Evolutionary conservation across 1,140 invertebrate species (phyloP).

Genomic region (Nephotettix cincticeps): DNA sequence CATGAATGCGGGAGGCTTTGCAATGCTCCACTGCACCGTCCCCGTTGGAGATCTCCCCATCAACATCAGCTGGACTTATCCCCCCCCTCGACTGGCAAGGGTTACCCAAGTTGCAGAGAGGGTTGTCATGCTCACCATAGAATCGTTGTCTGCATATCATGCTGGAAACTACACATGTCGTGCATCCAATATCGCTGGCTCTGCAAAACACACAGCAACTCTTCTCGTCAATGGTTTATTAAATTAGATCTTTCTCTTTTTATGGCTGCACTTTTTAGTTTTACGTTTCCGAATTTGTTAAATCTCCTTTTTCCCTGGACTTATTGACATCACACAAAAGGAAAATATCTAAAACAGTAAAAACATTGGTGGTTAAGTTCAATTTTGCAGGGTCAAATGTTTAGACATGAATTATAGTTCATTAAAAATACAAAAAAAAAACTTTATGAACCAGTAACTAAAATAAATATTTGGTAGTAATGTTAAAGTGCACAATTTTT

Average conservation of each 20-base stretch:
- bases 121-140: constrained; percentile 58
- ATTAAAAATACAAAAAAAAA: no score
- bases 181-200: constrained; percentile 57
- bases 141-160: constrained; percentile 58
- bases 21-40: constrained; percentile 67
- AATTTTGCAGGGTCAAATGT: no score
- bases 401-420: no score
- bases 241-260: constrained; percentile 44
- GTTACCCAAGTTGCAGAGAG: constrained; percentile 47
- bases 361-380: no score
- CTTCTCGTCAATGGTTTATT: constrained; percentile 50
- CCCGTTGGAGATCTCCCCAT: constrained; percentile 71
- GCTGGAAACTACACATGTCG: constrained; percentile 75
- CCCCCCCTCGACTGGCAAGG: constrained; percentile 43
- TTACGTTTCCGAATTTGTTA: no score
- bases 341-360: no score
- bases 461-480: no score
- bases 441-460: no score
- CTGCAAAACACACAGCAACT: constrained; percentile 52
- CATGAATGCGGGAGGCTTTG: constrained; percentile 69
- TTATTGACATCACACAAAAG: no score
- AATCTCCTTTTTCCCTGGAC: no score
- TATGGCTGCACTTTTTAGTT: constrained; percentile 33
- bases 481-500: no score
- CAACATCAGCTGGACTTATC: constrained; percentile 63